Conservation (phyloP, 2,113 vertebrate genomes). For the Oxyruncus cristatus region DNA sequence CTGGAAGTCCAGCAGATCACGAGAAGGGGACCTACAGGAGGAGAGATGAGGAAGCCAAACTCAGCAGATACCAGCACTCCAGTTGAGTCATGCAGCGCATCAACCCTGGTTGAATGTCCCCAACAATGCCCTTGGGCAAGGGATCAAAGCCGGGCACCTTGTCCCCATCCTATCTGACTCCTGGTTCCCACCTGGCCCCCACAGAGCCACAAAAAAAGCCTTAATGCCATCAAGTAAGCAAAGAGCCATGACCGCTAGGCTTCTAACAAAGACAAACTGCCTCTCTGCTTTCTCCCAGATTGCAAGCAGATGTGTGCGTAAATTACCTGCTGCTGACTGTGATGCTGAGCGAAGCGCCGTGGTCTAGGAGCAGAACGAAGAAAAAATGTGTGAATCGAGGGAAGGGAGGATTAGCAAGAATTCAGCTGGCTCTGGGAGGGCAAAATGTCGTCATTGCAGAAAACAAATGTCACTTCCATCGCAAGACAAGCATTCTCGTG, state of each 20-base stretch:
- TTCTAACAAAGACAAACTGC: conserved; percentile 49
- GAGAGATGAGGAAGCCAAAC: background rate
- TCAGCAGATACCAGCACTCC: background rate
- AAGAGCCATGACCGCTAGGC: background rate
- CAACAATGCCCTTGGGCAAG: rapidly evolving
- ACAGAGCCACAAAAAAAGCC: background rate
- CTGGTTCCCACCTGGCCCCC: background rate
- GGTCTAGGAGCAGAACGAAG: background rate
- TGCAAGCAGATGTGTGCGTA: conserved; percentile 67
- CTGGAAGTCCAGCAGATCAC: background rate
- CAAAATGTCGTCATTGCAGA: background rate
- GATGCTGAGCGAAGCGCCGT: background rate
- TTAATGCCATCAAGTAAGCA: conserved; percentile 18
- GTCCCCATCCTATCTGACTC: background rate
- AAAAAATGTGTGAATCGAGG: conserved; percentile 12
- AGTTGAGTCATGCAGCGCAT: background rate
- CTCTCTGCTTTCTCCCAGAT: conserved; percentile 47
- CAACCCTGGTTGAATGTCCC: rapidly evolving
- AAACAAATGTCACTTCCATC: background rate
- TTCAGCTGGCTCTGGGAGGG: conserved; percentile 33
- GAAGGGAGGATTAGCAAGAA: conserved; percentile 40
- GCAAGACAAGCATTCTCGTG: background rate
- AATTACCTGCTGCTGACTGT: conserved; percentile 54
- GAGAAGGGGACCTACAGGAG: background rate
- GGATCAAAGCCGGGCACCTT: background rate